phyloP scores from a whole-genome alignment of 2,888 invertebrate genomes.

The Zonitis immaculata region DNA sequence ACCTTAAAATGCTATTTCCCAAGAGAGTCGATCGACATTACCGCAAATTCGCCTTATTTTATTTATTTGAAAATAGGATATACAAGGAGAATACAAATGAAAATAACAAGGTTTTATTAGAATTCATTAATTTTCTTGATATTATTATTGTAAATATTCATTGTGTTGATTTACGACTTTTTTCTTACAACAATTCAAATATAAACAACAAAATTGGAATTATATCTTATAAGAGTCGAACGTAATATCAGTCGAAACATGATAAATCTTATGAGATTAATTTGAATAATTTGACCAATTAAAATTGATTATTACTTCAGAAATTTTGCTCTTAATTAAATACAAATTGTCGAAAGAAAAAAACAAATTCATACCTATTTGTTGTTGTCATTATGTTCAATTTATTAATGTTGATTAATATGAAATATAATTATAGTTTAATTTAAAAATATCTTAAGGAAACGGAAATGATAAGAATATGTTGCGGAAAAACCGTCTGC shows the following conservation, averaged over 20 bases:
- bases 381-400: neutral
- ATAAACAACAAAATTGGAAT: too few species aligned
- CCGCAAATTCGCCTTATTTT: constrained; percentile 9
- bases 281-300: neutral
- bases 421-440: neutral
- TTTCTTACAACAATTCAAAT: neutral
- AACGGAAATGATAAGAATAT: constrained; percentile 15
- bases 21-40: constrained; percentile 7
- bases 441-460: constrained; percentile 3
- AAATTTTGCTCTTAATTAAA: neutral
- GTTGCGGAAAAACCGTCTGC: constrained; percentile 17
- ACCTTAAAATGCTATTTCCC: constrained; percentile 13
- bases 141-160: too few species aligned
- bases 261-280: neutral
- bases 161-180: neutral
- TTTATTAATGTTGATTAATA: constrained; percentile 2
- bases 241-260: too few species aligned
- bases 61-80: constrained; percentile 6
- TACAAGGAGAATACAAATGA: neutral
- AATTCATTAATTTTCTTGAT: neutral
- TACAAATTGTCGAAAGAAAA: constrained; percentile 5
- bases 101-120: neutral
- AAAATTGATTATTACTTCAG: neutral
- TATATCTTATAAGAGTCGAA: too few species aligned
- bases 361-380: constrained; percentile 16